Base-by-base conservation (phyloP, 2,113 vertebrate species). In the Thamnaconus septentrionalis region DNA sequence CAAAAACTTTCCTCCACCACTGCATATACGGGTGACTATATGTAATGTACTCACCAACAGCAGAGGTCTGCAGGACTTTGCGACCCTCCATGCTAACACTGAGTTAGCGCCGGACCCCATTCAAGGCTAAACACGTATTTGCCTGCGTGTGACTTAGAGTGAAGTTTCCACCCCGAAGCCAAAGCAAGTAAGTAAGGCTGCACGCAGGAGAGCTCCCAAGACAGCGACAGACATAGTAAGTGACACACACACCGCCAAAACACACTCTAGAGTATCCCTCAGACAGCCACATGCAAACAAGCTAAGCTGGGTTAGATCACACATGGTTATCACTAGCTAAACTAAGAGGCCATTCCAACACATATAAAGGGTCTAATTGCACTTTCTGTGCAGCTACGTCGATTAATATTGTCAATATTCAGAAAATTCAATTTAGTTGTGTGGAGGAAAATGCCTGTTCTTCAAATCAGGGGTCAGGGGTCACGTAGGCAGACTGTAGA, bases 141-240 rank as follows among this genome's bases (percentile, higher is more conserved):
- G 45, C 8, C 40, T 11, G 53, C 50, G 64, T 59, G 1, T 11
- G 8, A 61, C 8, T 43, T 10, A 1, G 18, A 64, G 43, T 43
- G 50, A 31, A 53, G 40, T 50, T 41, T 71, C 63, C 61, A 52
- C 71, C 60, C 56, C 64, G 3, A 40, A 63, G 66, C 64, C 76
- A 59, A 73, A 71, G 72, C 64, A 43, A 68, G 53, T 44, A 56
- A 61, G 56, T 42, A 7, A 53, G 49, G n/a, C 64, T 48, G 40
- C 64, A 64, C 56, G 53, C 52, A 64, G 75, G 69, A 73, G 1
- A 9, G 41, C 12, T 67, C 81, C 79, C 71, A 76, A 51, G 65
- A 80, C 58, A 68, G 73, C 48, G 65, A 80, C 58, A 68, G 73
- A 85, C 72, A 75, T 77, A 67, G 71, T 78, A 41, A 75, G 73